phyloP scores from a whole-genome alignment of 2,113 vertebrate species.

The Rhagologus leucostigma region DNA sequence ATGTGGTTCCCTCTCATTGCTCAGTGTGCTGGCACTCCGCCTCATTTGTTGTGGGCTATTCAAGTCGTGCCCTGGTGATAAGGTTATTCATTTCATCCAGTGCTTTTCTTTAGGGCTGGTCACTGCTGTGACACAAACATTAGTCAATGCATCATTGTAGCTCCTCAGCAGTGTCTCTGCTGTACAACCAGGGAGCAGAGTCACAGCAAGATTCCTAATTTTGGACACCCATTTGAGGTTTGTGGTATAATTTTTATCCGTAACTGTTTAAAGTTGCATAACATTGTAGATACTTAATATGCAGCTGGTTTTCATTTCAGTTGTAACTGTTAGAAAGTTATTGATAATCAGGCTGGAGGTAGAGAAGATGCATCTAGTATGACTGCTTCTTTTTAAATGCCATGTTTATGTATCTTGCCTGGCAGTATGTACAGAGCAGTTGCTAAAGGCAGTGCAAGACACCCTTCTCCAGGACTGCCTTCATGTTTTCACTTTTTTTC shows the following conservation, averaged over 20 bases:
- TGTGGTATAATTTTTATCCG: not conserved
- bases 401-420: not conserved
- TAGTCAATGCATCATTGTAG: not conserved
- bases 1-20: not conserved
- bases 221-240: not conserved
- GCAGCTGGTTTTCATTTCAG: not conserved
- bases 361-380: not conserved
- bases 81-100: not conserved
- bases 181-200: not conserved
- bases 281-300: not conserved
- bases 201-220: not conserved
- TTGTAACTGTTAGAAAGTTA: not conserved
- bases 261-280: not conserved
- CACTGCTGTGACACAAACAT: not conserved
- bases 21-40: not conserved
- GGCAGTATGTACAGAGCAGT: not conserved
- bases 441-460: not conserved
- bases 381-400: not conserved
- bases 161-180: not conserved
- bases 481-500: not conserved
- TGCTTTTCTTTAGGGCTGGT: not conserved
- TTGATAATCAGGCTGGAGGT: not conserved
- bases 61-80: not conserved
- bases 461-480: not conserved
- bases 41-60: not conserved